Conservation (phyloP, 2,888 invertebrate species). For the Zhengitettix transpicula region DNA sequence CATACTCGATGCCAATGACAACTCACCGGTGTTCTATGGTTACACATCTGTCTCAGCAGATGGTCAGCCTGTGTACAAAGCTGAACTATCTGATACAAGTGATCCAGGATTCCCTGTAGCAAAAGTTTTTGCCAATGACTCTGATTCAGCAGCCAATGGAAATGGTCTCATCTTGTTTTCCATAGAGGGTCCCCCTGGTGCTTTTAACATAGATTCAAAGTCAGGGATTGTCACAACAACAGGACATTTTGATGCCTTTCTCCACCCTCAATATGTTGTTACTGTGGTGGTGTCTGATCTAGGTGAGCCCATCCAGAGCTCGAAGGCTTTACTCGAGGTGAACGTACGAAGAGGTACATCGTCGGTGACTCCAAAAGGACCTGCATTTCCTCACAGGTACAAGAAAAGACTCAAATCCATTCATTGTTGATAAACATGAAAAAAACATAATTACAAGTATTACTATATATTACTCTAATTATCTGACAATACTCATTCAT, state of each 20-base stretch:
- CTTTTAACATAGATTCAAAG: constrained; percentile 75
- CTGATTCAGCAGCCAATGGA: constrained; percentile 72
- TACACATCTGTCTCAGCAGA: too few species aligned
- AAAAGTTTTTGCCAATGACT: constrained; percentile 66
- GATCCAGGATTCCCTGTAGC: constrained; percentile 57
- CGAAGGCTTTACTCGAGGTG: constrained; percentile 45
- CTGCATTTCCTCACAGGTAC: too few species aligned
- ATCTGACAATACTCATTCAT: too few species aligned
- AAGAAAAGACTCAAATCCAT: too few species aligned
- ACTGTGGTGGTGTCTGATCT: constrained; percentile 71
- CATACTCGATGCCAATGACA: constrained; percentile 77
- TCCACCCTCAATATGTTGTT: constrained; percentile 38
- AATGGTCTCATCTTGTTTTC: constrained; percentile 62
- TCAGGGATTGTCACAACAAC: constrained; percentile 67
- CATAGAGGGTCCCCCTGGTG: neutral
- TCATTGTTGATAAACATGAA: too few species aligned
- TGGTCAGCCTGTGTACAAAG: constrained; percentile 61
- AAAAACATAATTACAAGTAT: too few species aligned
- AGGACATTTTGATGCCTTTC: constrained; percentile 37
- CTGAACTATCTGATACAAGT: constrained; percentile 58
- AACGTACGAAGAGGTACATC: neutral
- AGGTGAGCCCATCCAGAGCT: constrained; percentile 65
- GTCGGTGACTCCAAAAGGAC: too few species aligned
- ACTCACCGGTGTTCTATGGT: constrained; percentile 61
- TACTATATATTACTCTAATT: too few species aligned